A percentile compares a stretch with the other conserved stretches of the same genome.
Conservation (phyloP, 2,113 vertebrate species). For the Silurus meridionalis region DNA sequence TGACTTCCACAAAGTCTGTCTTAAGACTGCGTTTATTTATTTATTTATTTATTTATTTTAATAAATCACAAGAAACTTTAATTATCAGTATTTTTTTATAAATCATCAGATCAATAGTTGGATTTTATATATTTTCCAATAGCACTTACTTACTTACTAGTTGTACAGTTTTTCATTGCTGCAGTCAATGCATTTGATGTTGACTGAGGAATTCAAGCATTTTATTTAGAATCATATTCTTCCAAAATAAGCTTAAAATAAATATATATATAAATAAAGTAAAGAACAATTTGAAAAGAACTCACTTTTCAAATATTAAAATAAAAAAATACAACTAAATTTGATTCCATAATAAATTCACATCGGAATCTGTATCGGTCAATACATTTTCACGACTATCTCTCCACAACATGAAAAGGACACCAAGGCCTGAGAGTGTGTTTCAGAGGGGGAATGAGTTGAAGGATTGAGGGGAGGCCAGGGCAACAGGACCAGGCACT, state of each 20-base stretch:
- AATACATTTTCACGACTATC: conserved; percentile 1
- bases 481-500: conserved; percentile 48
- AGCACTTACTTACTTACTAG: no score
- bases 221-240: background rate
- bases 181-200: background rate
- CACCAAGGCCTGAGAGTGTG: conserved; percentile 18
- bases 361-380: background rate
- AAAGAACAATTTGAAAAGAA: background rate
- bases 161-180: background rate
- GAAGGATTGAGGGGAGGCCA: conserved; percentile 42
- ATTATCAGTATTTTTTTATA: background rate
- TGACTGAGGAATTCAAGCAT: background rate
- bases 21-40: no score
- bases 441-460: conserved; percentile 42
- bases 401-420: background rate
- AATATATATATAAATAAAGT: no score
- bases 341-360: background rate
- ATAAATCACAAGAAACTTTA: background rate
- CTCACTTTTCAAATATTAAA: background rate
- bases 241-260: background rate
- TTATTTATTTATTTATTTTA: background rate
- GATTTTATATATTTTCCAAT: background rate
- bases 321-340: background rate
- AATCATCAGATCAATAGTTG: background rate
- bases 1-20: background rate